Conservation (phyloP, 2,797 vertebrate genomes). For the Micrastur ruficollis region DNA sequence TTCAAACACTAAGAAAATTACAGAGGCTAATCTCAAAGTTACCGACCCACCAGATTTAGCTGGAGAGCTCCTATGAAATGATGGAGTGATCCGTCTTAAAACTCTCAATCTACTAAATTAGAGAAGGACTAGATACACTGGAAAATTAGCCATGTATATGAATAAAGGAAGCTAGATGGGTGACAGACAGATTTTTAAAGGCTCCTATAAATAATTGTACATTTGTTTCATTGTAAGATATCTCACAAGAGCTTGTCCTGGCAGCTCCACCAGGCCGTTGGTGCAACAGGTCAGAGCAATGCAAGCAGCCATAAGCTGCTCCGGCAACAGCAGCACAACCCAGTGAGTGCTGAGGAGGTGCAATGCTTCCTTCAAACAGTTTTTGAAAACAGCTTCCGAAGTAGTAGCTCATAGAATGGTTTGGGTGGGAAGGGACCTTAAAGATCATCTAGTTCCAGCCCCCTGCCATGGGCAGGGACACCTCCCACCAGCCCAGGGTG, state of each 20-base stretch:
- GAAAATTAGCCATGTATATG: fast-evolving
- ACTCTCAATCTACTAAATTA: background rate
- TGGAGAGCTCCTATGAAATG: background rate
- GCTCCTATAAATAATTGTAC: background rate
- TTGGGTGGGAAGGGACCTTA: too few species aligned
- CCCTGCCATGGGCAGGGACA: too few species aligned
- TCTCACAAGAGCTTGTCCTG: background rate
- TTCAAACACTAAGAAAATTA: background rate
- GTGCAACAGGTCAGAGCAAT: background rate
- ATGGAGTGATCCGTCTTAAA: background rate
- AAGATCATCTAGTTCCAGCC: too few species aligned
- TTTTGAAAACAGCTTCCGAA: background rate
- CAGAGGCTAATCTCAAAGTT: background rate
- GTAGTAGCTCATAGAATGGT: background rate
- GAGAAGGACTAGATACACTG: background rate
- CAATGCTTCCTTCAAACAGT: background rate
- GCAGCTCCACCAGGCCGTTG: fast-evolving
- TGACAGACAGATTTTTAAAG: background rate
- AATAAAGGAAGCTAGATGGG: background rate
- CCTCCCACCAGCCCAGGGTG: too few species aligned
- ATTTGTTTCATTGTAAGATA: background rate
- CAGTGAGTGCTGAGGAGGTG: background rate
- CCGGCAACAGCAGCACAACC: background rate
- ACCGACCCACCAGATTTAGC: background rate
- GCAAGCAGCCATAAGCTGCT: background rate